Base-by-base conservation (phyloP, 1,140 invertebrate species). In the Brachionus asplanchnoidis region DNA sequence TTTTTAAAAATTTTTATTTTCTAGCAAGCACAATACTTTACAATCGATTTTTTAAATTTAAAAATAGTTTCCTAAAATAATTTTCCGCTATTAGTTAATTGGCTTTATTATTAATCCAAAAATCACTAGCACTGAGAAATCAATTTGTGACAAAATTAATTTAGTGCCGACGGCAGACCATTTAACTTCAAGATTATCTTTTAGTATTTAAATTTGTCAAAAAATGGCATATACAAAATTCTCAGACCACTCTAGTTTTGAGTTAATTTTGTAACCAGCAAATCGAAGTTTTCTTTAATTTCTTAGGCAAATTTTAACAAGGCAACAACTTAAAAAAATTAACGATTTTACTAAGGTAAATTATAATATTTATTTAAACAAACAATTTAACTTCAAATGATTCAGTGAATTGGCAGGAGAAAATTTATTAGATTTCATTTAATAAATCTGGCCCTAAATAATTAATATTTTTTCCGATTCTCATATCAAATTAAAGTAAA, bases 391-490 rank as follows among this genome's bases (percentile, higher is more conserved):
- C 8, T 23, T 60, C 20, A 60, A 60, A 60, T 60, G 53, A 60
- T 60, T 60, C 17, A 60, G 53, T 23, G 8, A 23, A 60, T 60
- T 60, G 53, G n/a, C 9, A 60, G 17, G 9, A 60, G 17, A 20
- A 60, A 60, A 20, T 60, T 60, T 60, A 60, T 60, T 60, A 60
- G 53, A 60, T 20, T 60, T 60, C 53, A 60, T 60, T 60, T 60
- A 60, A 60, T 60, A 60, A 60, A 60, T 60, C 17, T 60, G 53
- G 53, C 53, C 17, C 53, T 60, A 20, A 60, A 60, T 60, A 60
- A 60, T 60, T 60, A 60, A 60, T 60, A 60, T 60, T 60, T 60
- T 60, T 60, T 60, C 53, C 53, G 53, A 60, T 60, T 60, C 53
- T 60, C 53, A 60, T 26, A 60, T 60, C 53, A 60, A 60, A 60